Percentiles rank a stretch among this genome's conserved stretches.
phyloP scores from a whole-genome alignment of 2,797 vertebrate species.

The Clarias laeviceps region DNA sequence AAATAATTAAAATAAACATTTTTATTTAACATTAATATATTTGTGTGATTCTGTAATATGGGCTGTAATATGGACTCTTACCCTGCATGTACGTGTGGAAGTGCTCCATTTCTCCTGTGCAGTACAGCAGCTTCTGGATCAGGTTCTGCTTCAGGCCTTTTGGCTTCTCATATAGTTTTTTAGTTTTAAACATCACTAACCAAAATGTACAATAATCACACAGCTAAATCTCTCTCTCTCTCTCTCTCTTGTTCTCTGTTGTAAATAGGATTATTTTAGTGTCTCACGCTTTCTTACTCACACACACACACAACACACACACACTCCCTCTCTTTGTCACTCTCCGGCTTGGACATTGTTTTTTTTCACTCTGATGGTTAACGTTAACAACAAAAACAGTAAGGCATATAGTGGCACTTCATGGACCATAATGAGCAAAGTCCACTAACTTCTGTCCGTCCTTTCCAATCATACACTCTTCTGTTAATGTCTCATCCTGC shows the following conservation, averaged over 20 bases:
- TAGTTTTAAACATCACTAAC: conserved; percentile 33
- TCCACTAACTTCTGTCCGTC: conserved; percentile 31
- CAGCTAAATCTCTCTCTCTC: not conserved
- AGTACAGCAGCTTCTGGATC: conserved; percentile 59
- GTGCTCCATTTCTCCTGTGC: conserved; percentile 70
- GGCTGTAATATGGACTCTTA: conserved; percentile 54
- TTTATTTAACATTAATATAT: not conserved
- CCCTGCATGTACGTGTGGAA: conserved; percentile 68
- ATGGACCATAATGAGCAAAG: conserved; percentile 30
- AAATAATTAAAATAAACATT: not conserved
- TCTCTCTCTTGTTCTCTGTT: not conserved
- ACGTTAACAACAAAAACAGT: conserved; percentile 53
- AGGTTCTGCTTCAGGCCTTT: conserved; percentile 38
- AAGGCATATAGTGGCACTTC: conserved; percentile 30
- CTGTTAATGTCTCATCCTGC: conserved; percentile 12
- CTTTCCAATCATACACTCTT: conserved; percentile 41
- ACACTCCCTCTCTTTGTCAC: not conserved
- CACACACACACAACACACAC: not conserved
- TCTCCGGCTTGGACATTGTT: not conserved
- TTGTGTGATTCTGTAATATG: too few species aligned
- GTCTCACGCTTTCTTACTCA: not conserved
- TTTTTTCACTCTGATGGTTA: conserved; percentile 24
- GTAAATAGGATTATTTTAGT: not conserved
- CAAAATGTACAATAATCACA: not conserved
- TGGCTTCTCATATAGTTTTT: conserved; percentile 37